These are phyloP conservation scores for Osmoderma eremita DNA, from an alignment of 2,888 invertebrate species.

Conservation along the genomic window DNA sequence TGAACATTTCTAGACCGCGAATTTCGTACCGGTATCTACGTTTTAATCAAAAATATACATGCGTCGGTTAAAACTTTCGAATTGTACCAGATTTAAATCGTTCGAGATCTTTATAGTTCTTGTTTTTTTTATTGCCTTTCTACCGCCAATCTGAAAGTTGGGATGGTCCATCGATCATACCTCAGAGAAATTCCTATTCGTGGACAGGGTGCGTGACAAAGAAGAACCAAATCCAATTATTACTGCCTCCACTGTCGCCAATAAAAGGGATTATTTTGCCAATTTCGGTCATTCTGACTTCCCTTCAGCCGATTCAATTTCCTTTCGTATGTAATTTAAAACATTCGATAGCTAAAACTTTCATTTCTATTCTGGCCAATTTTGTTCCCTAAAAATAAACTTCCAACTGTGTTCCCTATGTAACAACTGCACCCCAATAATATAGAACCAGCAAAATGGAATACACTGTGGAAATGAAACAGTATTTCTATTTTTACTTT, in stretches of 20 bases:
- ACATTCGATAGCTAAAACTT: constrained; percentile 4
- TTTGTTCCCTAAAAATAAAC: background rate
- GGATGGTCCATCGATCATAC: too few species aligned
- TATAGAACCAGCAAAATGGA: too few species aligned
- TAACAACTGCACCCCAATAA: background rate
- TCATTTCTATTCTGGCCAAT: background rate
- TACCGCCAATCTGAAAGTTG: too few species aligned
- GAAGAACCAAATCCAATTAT: constrained; percentile 5
- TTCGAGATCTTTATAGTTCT: too few species aligned
- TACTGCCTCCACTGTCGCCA: background rate
- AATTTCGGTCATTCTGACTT: constrained; percentile 17
- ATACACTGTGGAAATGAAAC: too few species aligned
- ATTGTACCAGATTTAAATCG: too few species aligned
- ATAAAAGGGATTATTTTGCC: constrained; percentile 10
- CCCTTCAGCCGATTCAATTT: constrained; percentile 19
- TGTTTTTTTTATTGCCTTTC: too few species aligned
- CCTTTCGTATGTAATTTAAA: constrained; percentile 20
- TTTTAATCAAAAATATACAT: constrained; percentile 6
- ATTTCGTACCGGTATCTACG: constrained; percentile 9
- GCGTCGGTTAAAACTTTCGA: too few species aligned
- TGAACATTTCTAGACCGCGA: constrained; percentile 27
- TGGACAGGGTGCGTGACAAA: constrained; percentile 5
- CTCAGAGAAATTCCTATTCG: too few species aligned
- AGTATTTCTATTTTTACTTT: too few species aligned
- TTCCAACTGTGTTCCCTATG: background rate